phyloP scores from a whole-genome alignment of 2,888 invertebrate species.

The Dermolepida albohirtum region DNA sequence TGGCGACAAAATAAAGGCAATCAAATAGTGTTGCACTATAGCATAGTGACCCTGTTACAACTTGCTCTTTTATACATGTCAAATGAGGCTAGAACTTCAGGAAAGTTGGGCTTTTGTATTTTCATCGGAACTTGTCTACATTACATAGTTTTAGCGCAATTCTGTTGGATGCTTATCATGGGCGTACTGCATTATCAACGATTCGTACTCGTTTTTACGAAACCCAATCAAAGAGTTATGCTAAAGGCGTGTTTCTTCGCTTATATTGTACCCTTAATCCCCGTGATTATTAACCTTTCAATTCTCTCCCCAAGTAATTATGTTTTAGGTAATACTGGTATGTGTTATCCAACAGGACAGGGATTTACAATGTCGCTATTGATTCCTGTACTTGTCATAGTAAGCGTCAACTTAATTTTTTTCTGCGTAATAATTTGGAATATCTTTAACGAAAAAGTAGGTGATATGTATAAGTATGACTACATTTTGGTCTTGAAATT shows the following conservation, averaged over 20 bases:
- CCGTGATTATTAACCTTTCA: constrained; percentile 67
- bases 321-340: constrained; percentile 59
- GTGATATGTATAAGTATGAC: constrained; percentile 50
- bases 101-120: constrained; percentile 66
- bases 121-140: constrained; percentile 73
- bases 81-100: constrained; percentile 50
- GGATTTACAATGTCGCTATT: constrained; percentile 70
- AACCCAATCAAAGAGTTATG: constrained; percentile 52
- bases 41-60: constrained; percentile 56
- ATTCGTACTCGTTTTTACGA: constrained; percentile 65
- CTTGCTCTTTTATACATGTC: constrained; percentile 61
- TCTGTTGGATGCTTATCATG: constrained; percentile 80
- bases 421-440: constrained; percentile 70
- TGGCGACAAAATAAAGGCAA: constrained; percentile 68
- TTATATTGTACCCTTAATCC: constrained; percentile 71
- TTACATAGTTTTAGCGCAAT: constrained; percentile 75
- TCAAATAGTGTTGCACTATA: constrained; percentile 59
- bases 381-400: constrained; percentile 68
- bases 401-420: constrained; percentile 70
- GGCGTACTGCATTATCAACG: constrained; percentile 76
- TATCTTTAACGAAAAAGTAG: constrained; percentile 63
- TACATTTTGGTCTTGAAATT: constrained; percentile 69
- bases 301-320: constrained; percentile 67
- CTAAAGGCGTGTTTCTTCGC: constrained; percentile 73
- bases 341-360: constrained; percentile 70